phyloP scores from a whole-genome alignment of 2,113 vertebrate genomes.

The Pseudopipra pipra region DNA sequence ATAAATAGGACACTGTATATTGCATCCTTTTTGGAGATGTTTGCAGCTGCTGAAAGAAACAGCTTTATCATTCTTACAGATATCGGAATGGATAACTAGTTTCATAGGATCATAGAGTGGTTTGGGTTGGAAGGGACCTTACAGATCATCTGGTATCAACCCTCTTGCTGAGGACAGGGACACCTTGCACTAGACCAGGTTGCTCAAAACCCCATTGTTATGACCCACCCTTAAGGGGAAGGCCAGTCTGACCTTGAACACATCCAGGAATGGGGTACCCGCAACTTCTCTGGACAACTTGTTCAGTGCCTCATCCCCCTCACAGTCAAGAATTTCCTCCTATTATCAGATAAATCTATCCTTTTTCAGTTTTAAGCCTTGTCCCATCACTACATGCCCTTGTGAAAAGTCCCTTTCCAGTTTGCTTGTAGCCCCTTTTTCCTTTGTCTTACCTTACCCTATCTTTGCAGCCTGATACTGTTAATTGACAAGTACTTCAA shows the following conservation, averaged over 20 bases:
- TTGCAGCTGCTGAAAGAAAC: neutral
- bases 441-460: neutral
- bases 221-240: neutral
- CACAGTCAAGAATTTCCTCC: neutral
- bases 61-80: neutral
- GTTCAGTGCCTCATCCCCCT: neutral
- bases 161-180: neutral
- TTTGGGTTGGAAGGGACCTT: neutral
- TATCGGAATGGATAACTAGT: neutral
- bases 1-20: neutral
- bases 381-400: neutral
- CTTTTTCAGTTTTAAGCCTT: neutral
- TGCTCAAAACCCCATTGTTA: neutral
- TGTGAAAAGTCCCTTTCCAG: neutral
- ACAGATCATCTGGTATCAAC: neutral
- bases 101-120: neutral
- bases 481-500: neutral
- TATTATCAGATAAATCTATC: neutral
- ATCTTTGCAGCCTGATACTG: neutral
- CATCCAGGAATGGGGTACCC: neutral
- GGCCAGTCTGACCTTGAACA: neutral
- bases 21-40: neutral
- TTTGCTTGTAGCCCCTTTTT: neutral
- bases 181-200: neutral
- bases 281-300: neutral